These are phyloP conservation scores for Catharus bicknelli DNA, from an alignment of 2,113 vertebrate genomes.

Conservation along the genomic window DNA sequence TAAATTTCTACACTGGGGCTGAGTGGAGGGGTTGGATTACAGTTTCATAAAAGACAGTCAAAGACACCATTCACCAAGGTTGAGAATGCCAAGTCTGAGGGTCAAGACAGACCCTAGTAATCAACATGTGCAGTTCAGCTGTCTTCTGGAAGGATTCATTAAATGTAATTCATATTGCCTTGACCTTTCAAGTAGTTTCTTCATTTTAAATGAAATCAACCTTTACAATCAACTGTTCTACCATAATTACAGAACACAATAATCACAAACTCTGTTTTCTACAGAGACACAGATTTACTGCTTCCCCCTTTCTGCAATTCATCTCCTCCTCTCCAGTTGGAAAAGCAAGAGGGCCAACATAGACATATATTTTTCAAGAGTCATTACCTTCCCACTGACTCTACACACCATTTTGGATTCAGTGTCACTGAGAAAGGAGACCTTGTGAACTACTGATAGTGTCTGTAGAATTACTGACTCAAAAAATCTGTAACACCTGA, in stretches of 20 bases:
- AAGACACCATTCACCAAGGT: neutral
- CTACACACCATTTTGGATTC: neutral
- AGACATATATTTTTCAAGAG: neutral
- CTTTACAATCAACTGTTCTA: slow-evolving; percentile 50
- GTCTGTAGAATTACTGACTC: neutral
- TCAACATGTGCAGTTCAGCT: neutral
- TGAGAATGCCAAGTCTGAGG: neutral
- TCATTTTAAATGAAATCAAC: slow-evolving; percentile 6
- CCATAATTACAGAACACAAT: slow-evolving; percentile 51
- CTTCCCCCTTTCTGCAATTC: neutral
- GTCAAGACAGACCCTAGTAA: neutral
- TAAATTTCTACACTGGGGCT: neutral
- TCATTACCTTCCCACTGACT: neutral
- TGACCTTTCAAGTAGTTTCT: neutral
- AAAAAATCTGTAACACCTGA: neutral
- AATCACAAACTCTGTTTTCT: slow-evolving; percentile 26
- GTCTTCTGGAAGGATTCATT: neutral
- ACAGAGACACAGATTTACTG: neutral
- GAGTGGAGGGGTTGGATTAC: neutral
- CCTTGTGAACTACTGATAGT: neutral
- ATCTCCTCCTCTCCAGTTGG: neutral
- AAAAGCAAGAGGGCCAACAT: neutral
- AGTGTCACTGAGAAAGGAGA: neutral
- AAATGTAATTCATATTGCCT: neutral
- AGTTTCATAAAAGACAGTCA: neutral